Evolutionary conservation across 37 sponge, comb jelly and placozoan genomes (phyloP), one percentile per base, ranked within the genome.

Genomic region (Tethya wilhelma): DNA sequence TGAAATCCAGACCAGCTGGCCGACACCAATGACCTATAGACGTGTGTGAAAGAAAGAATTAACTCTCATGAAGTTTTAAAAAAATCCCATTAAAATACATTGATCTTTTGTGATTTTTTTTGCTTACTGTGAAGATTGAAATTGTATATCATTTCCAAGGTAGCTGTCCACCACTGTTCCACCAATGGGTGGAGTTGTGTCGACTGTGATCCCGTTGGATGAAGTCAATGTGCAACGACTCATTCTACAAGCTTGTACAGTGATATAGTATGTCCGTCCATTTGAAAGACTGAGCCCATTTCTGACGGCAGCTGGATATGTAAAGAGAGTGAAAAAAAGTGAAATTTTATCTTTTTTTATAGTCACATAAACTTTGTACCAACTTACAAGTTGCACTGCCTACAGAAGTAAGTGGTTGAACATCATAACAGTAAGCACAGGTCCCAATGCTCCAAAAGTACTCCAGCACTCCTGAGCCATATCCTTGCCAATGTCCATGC

Each of bases 1-100:
- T 89, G 88, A 70, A 92, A 89, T 0, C 90, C 90, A 25, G 1
- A n/a, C 96, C 96, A 95, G 38, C 63, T 79, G 55, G 81, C 87
- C 22, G 84, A 66, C 14, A 87, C 46, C 8, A 65, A 11, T 1
- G 79, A 57, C 64, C 90, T 89, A 60, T 1, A n/a, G n/a, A n/a
- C n/a, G n/a, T n/a, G n/a, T n/a, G n/a, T n/a, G n/a, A n/a, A n/a
- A n/a, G n/a, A n/a, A n/a, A n/a, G n/a, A n/a, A n/a, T n/a, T n/a
- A n/a, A n/a, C n/a, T n/a, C n/a, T 49, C 53, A 49, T 49, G 53
- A 49, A 49, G 9, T 49, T 49, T 19, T n/a, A 60, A n/a, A n/a
- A n/a, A n/a, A n/a, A n/a, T n/a, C n/a, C n/a, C n/a, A n/a, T 12
- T 60, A n/a, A 26, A 26, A 26, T 69, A 40, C 43, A 69, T 29